Conservation (phyloP, 2,113 vertebrate species). For the Athene cunicularia region DNA sequence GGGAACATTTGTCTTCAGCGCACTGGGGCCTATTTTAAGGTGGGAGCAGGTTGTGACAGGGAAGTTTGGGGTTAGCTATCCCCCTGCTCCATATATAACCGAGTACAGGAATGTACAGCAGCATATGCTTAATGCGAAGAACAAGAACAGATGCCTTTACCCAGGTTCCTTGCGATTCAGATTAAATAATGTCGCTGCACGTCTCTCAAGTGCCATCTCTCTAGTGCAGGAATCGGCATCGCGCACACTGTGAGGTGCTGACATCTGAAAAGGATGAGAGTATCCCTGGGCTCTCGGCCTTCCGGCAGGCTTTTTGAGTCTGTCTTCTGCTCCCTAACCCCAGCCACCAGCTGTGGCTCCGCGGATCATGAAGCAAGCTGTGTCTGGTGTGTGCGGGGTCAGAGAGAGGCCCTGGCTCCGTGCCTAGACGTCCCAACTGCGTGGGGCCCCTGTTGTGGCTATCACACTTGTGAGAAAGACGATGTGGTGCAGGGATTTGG, state of each 20-base stretch:
- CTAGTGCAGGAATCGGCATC: background rate
- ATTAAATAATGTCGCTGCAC: background rate
- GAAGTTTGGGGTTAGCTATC: background rate
- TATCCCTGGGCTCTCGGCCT: background rate
- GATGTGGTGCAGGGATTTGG: background rate
- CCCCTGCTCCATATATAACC: background rate
- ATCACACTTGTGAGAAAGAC: background rate
- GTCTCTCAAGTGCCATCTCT: background rate
- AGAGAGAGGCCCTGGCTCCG: background rate
- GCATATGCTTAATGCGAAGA: background rate
- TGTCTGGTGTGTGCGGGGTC: background rate
- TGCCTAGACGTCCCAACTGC: background rate
- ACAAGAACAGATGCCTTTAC: background rate
- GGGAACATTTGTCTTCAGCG: background rate
- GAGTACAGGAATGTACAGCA: background rate
- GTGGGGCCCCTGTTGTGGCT: background rate
- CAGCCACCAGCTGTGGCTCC: background rate
- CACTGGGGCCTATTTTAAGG: background rate
- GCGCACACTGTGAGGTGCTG: accelerated
- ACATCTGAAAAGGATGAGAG: background rate
- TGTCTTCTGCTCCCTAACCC: background rate
- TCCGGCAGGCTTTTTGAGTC: background rate
- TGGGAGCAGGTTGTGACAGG: background rate
- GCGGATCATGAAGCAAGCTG: background rate
- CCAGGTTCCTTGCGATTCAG: background rate